Percentiles rank a stretch among this genome's conserved stretches.
Evolutionary conservation across 2,797 vertebrate species (phyloP).

Genomic region (Alfaro cultratus): DNA sequence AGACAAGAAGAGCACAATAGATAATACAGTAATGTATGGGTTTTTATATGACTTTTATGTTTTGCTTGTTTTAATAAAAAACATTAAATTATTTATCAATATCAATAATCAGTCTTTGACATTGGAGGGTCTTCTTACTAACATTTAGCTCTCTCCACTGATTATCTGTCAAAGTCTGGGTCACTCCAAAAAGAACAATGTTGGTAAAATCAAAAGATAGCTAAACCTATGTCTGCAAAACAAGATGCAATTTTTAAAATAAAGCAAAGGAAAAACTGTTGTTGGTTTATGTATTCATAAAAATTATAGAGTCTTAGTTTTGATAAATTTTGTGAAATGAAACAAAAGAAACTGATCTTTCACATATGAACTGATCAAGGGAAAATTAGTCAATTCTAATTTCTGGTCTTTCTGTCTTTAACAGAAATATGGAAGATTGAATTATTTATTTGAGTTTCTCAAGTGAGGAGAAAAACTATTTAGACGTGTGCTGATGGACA

Average conservation of each 20-base stretch:
- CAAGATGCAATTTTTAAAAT: too few relatives aligned
- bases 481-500: not conserved
- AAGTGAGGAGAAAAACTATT: not conserved
- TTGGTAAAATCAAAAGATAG: not conserved
- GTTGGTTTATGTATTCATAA: not conserved
- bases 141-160: not conserved
- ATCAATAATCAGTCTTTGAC: not conserved
- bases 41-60: not conserved
- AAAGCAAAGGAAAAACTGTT: not conserved
- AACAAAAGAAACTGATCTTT: not conserved
- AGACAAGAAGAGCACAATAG: not conserved
- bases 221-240: not conserved
- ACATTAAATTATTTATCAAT: not conserved
- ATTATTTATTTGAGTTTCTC: not conserved
- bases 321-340: not conserved
- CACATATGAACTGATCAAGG: not conserved
- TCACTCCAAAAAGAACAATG: not conserved
- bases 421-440: not conserved
- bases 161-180: not conserved
- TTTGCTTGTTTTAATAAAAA: too few relatives aligned
- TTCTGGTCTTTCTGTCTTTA: not conserved
- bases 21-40: not conserved
- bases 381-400: not conserved
- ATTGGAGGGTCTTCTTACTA: not conserved
- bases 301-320: not conserved